Evolutionary conservation across 2,797 vertebrate genomes (phyloP), one percentile per base, ranked within the genome.

Genomic region (Notolabrus celidotus): DNA sequence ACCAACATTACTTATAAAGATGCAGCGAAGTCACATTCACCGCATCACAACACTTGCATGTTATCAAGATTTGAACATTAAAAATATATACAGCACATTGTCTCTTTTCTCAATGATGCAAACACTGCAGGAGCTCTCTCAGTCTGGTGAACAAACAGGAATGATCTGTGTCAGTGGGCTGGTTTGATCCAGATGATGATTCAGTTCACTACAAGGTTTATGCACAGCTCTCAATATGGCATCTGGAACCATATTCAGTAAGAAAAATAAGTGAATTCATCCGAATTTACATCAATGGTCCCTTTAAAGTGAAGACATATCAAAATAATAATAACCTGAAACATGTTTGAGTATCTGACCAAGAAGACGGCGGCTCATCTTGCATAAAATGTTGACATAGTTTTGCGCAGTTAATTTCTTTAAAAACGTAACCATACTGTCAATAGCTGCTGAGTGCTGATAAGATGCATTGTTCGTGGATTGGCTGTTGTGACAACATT

Each of bases 311-410:
- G 76, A 82, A 70, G 57, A 79, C 70, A 81, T 81, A 84, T 79
- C 73, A 88, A 85, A 82, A 89, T 75, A 51, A 80, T 57, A 80
- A 62, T 29, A 87, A 88, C 74, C 64, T 75, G 80, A 89, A 81
- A 78, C 31, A 60, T 19, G 54, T 77, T 77, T 5, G 38, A 65
- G 64, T 80, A 55, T 78, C 63, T 73, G 65, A 83, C 70, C 53
- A 52, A 77, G 71, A 79, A 84, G 69, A 71, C 72, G 33, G 33
- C 25, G 19, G 67, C 67, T 85, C 50, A 76, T 81, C 71, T 92
- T 92, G 89, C 90, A 92, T 90, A 92, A 87, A 77, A 85, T 80
- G 77, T 86, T 81, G 69, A 85, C 67, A 68, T 83, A 70, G 71
- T 82, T 86, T 81, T 74, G 73, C 75, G 81, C 81, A 74, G 75